Base-by-base conservation (phyloP, 2,797 vertebrate species). In the Antennarius maculatus region DNA sequence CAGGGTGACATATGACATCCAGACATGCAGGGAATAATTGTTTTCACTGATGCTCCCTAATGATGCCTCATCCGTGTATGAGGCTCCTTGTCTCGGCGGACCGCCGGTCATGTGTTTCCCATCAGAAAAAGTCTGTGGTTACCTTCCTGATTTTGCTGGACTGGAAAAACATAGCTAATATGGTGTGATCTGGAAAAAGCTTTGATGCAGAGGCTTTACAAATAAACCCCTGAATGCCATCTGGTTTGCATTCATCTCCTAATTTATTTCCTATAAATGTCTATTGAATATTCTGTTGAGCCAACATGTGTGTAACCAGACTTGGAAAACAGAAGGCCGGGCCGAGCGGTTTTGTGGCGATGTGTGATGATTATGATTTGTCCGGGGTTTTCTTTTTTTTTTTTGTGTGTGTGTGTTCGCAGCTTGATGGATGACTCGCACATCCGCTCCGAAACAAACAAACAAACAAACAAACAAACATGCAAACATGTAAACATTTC, bases 231-330 rank as follows among this genome's bases (percentile, higher is more conserved):
- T 86, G 92, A 94, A 95, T 94, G 93, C 94, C 97, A 98, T 98
- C 95, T 98, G 97, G 95, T 98, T 98, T 95, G 95, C 95, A 97
- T 98, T 97, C 93, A 93, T 94, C 95, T 96, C 94, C 95, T 96
- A 96, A 96, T 98, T 97, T 96, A 97, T 97, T 98, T 97, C 95
- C 96, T 97, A 97, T 97, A 97, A 98, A 98, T 97, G 96, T 97
- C 95, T 95, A 94, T 94, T 96, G 95, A 96, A 95, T 96, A 95
- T 95, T 95, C 93, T 92, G 94, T 91, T 85, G 92, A 94, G 95
- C 94, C 95, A 96, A 95, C 93, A 94, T 93, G 94, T 96, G 95
- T 96, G 94, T 94, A 95, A 95, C 93, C 90, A 91, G 93, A 94
- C 92, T 93, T 96, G 95, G 93, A 95, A 96, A 95, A 94, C 93